phyloP scores from a whole-genome alignment of 2,888 invertebrate genomes.

The Caenorhabditis doughertyi region DNA sequence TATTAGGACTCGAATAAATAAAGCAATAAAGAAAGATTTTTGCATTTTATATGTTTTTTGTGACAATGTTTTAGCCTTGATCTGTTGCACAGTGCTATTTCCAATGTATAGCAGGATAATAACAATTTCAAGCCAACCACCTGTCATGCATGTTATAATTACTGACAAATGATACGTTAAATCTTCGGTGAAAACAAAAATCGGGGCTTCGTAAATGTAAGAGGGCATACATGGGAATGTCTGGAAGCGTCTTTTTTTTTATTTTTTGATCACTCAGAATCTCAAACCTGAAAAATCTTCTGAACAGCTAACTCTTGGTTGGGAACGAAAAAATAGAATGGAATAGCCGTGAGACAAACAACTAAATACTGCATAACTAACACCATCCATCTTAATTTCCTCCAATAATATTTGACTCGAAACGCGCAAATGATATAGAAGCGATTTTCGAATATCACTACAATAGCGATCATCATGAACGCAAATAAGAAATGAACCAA shows the following conservation, averaged over 20 bases:
- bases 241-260: too few species aligned
- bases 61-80: neutral
- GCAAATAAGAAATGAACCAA: neutral
- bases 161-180: neutral
- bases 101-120: too few species aligned
- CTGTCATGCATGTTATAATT: too few species aligned
- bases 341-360: too few species aligned
- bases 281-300: too few species aligned
- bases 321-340: too few species aligned
- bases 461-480: neutral
- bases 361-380: neutral
- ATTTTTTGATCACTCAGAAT: too few species aligned
- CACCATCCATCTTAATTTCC: neutral
- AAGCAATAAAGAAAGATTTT: neutral
- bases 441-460: neutral
- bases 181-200: slow-evolving; percentile 8
- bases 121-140: too few species aligned
- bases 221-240: neutral
- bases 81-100: too few species aligned
- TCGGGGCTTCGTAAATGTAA: neutral
- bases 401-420: neutral
- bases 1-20: neutral
- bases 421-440: neutral
- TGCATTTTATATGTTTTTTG: neutral
- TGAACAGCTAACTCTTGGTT: too few species aligned